phyloP scores from a whole-genome alignment of 2,888 invertebrate genomes.

The Ferdinandea cuprea region DNA sequence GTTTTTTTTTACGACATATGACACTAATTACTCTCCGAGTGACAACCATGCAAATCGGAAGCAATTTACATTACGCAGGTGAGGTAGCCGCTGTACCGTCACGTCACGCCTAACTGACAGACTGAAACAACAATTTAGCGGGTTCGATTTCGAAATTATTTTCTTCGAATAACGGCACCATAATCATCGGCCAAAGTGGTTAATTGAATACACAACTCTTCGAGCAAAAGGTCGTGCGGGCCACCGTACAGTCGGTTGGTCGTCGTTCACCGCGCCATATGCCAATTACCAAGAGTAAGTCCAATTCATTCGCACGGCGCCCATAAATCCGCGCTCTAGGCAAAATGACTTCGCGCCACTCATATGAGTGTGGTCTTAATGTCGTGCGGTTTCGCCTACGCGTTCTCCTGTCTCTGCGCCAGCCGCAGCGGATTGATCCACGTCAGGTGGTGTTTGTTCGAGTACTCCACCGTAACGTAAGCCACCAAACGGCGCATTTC shows the following conservation, averaged over 20 bases:
- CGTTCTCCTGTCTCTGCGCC: conserved; percentile 32
- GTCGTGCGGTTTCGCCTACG: conserved; percentile 60
- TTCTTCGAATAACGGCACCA: conserved; percentile 20
- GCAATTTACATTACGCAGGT: conserved; percentile 53
- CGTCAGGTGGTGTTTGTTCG: conserved; percentile 62
- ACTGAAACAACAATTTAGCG: conserved; percentile 36
- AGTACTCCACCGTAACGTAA: neutral
- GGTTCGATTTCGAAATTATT: conserved; percentile 53
- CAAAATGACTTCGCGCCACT: conserved; percentile 49
- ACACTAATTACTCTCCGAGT: conserved; percentile 54
- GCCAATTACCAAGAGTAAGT: conserved; percentile 49
- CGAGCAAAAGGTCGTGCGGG: conserved; percentile 11
- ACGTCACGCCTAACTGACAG: conserved; percentile 63
- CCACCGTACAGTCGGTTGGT: no score
- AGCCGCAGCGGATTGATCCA: conserved; percentile 42
- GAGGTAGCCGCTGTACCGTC: no score
- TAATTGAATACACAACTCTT: conserved; percentile 63
- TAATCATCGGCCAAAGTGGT: conserved; percentile 44
- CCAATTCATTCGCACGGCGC: conserved; percentile 69
- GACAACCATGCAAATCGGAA: conserved; percentile 68
- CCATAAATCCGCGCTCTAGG: conserved; percentile 58
- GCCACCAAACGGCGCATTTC: conserved; percentile 28
- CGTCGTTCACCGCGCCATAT: no score
- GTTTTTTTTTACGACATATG: conserved; percentile 19
- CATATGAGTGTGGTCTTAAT: conserved; percentile 37